These are phyloP conservation scores for Oncorhynchus kisutch DNA, from an alignment of 2,113 vertebrate genomes.

Conservation along the genomic window DNA sequence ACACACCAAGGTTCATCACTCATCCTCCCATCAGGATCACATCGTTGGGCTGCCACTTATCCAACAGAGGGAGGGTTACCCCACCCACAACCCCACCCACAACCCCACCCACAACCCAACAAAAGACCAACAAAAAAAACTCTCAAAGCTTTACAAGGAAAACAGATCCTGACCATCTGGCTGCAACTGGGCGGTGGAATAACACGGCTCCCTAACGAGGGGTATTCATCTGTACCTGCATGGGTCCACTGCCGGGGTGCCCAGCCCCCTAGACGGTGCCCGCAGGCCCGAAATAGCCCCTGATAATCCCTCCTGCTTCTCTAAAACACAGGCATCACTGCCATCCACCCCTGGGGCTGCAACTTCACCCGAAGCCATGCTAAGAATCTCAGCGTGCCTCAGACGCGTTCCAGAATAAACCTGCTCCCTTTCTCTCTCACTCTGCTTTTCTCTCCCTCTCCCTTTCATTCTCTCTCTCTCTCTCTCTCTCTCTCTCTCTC, in stretches of 20 bases:
- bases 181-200: conserved; percentile 44
- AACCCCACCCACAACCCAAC: too few relatives aligned
- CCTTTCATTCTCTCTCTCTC: too few relatives aligned
- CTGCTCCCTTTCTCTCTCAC: conserved; percentile 13
- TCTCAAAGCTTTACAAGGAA: not conserved
- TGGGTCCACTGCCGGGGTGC: not conserved
- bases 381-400: conserved; percentile 56
- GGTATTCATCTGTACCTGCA: conserved; percentile 65
- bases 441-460: not conserved
- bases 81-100: too few relatives aligned
- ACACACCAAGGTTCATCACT: too few relatives aligned
- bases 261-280: conserved; percentile 48
- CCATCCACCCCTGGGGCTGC: conserved; percentile 43
- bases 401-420: conserved; percentile 51
- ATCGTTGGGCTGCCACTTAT: too few relatives aligned
- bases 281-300: conserved; percentile 61
- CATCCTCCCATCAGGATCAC: too few relatives aligned
- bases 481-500: too few relatives aligned
- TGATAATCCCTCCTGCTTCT: conserved; percentile 53
- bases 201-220: conserved; percentile 55
- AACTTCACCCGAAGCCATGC: conserved; percentile 40
- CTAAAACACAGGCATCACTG: conserved; percentile 54
- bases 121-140: not conserved
- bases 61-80: too few relatives aligned
- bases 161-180: conserved; percentile 15